phyloP scores from a whole-genome alignment of 2,888 invertebrate species.

The Invenusta paracnida region DNA sequence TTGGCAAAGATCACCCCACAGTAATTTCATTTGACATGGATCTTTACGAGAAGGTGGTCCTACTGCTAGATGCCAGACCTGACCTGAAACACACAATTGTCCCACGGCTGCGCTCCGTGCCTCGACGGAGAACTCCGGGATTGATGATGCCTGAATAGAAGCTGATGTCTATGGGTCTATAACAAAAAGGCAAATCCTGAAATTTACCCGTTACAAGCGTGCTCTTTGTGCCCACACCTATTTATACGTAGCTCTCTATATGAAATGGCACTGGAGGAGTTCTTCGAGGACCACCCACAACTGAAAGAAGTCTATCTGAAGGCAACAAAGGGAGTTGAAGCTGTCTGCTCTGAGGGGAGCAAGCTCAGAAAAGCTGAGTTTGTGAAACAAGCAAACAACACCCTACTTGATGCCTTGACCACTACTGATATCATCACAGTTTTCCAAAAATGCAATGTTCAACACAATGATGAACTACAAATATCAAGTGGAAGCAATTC shows the following conservation, averaged over 20 bases:
- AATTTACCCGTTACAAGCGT: slow-evolving; percentile 43
- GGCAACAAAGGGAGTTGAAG: not conserved
- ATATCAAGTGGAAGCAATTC: slow-evolving; percentile 37
- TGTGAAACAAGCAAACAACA: slow-evolving; percentile 35
- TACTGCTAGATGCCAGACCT: slow-evolving; percentile 41
- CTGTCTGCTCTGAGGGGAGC: slow-evolving; percentile 12
- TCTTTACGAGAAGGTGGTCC: slow-evolving; percentile 43
- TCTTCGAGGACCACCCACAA: slow-evolving; percentile 42
- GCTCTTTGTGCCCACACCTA: slow-evolving; percentile 35
- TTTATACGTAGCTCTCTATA: slow-evolving; percentile 39
- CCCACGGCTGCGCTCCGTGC: slow-evolving; percentile 39
- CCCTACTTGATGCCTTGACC: slow-evolving; percentile 38
- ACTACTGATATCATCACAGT: slow-evolving; percentile 33
- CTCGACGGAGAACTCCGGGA: slow-evolving; percentile 41
- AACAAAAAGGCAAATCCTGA: slow-evolving; percentile 43
- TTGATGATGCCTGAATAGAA: slow-evolving; percentile 37
- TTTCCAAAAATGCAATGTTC: slow-evolving; percentile 44
- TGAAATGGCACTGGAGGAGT: slow-evolving; percentile 42
- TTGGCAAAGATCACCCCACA: slow-evolving; percentile 42
- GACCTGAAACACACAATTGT: slow-evolving; percentile 38
- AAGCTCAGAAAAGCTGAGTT: slow-evolving; percentile 38
- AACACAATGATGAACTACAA: slow-evolving; percentile 45
- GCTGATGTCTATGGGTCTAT: slow-evolving; percentile 39
- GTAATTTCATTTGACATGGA: slow-evolving; percentile 44
- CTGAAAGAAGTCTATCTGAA: slow-evolving; percentile 31